These are phyloP conservation scores for Lagria hirta DNA, from an alignment of 2,888 invertebrate species.

Conservation along the genomic window DNA sequence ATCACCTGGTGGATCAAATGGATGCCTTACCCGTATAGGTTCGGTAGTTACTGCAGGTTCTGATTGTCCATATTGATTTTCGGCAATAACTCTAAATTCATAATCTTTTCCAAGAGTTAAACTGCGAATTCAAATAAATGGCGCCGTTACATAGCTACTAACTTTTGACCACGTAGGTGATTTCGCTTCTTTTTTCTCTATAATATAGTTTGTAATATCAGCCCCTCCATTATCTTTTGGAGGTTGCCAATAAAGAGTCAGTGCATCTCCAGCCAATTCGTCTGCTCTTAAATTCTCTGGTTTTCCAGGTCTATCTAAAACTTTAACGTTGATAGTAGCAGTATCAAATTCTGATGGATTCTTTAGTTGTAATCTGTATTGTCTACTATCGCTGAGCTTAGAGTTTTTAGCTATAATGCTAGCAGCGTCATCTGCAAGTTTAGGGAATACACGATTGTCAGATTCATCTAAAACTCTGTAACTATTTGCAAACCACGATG, in stretches of 20 bases:
- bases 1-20: slow-evolving; percentile 93
- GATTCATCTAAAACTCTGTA: slow-evolving; percentile 78
- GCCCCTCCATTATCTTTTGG: slow-evolving; percentile 94
- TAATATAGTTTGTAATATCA: slow-evolving; percentile 88
- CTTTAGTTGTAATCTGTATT: slow-evolving; percentile 78
- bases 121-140: slow-evolving; percentile 79
- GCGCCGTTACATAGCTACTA: slow-evolving; percentile 89
- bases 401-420: slow-evolving; percentile 79
- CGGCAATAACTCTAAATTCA: slow-evolving; percentile 94
- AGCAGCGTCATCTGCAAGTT: slow-evolving; percentile 67
- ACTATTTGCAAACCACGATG: slow-evolving; percentile 88
- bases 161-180: slow-evolving; percentile 95
- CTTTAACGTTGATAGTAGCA: slow-evolving; percentile 83
- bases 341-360: slow-evolving; percentile 81
- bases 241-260: slow-evolving; percentile 89
- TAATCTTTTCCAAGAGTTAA: slow-evolving; percentile 95
- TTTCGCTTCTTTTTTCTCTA: slow-evolving; percentile 96
- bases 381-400: slow-evolving; percentile 81
- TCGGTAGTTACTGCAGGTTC: slow-evolving; percentile 88
- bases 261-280: slow-evolving; percentile 81
- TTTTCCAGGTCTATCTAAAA: slow-evolving; percentile 78
- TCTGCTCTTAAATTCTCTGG: slow-evolving; percentile 86
- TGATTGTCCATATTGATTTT: slow-evolving; percentile 94
- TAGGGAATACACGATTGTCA: slow-evolving; percentile 77
- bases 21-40: slow-evolving; percentile 93